These are phyloP conservation scores for Acipenser transmontanus DNA, from an alignment of 2,797 vertebrate species.

Conservation along the genomic window DNA sequence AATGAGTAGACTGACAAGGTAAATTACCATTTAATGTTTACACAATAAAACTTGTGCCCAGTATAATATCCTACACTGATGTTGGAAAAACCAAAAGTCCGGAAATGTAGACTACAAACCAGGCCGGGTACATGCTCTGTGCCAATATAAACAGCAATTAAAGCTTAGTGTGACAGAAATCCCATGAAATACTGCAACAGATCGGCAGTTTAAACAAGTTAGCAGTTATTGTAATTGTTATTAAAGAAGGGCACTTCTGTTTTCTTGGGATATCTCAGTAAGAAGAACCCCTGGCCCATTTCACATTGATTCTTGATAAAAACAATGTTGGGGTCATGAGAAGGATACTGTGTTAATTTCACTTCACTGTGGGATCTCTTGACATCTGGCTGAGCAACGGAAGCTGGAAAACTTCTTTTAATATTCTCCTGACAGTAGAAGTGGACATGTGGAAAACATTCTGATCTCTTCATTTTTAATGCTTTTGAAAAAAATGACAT, in stretches of 20 bases:
- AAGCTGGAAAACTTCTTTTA: conserved; percentile 86
- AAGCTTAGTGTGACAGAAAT: conserved; percentile 66
- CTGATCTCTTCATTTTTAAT: conserved; percentile 75
- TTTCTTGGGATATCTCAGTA: conserved; percentile 41
- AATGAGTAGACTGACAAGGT: conserved; percentile 53
- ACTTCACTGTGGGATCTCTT: conserved; percentile 69
- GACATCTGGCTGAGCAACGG: conserved; percentile 83
- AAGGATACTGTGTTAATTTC: conserved; percentile 75
- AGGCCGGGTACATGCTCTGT: conserved; percentile 56
- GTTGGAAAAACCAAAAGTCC: conserved; percentile 69
- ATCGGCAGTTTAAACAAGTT: conserved; percentile 66
- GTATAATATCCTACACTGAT: conserved; percentile 76
- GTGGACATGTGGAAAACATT: conserved; percentile 91
- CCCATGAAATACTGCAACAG: conserved; percentile 73
- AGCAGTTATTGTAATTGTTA: conserved; percentile 79
- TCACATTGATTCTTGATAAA: conserved; percentile 42
- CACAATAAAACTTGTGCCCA: conserved; percentile 71
- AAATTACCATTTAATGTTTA: conserved; percentile 78
- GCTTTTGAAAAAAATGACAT: conserved; percentile 62
- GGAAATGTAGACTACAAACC: conserved; percentile 74
- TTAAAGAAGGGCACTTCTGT: conserved; percentile 48
- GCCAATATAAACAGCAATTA: conserved; percentile 93
- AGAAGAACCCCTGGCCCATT: too few species aligned
- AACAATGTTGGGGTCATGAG: conserved; percentile 65
- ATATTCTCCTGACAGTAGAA: conserved; percentile 83